A percentile compares a stretch with the other conserved stretches of the same genome.
These are phyloP conservation scores for Myotis lucifugus DNA, from an alignment of 2,113 vertebrate species.

Conservation along the genomic window DNA sequence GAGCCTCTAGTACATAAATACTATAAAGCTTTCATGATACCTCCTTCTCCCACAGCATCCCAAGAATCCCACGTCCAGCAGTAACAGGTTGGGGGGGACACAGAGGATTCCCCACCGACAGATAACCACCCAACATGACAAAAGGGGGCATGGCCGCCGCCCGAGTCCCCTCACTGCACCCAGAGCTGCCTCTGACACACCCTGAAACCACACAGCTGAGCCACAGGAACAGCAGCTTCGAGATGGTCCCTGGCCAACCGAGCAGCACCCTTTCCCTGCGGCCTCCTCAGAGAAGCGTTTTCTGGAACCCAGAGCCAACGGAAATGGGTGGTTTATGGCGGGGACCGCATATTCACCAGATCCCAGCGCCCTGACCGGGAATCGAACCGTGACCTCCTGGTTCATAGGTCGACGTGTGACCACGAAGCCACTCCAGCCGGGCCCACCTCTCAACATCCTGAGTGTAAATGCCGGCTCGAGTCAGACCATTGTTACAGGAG, in stretches of 20 bases:
- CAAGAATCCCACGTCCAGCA: too few species aligned
- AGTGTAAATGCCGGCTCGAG: background rate
- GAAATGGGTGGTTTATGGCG: conserved; percentile 77
- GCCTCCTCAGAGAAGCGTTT: conserved; percentile 44
- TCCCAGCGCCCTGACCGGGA: background rate
- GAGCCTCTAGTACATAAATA: too few species aligned
- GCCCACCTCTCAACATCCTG: background rate
- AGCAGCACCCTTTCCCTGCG: background rate
- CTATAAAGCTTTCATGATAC: too few species aligned
- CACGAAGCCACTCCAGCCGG: too few species aligned
- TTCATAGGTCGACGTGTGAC: too few species aligned
- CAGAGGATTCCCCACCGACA: too few species aligned
- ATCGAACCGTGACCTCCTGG: too few species aligned
- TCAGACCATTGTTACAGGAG: background rate
- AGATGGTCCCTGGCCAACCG: conserved; percentile 36
- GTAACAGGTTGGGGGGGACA: too few species aligned
- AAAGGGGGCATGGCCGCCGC: background rate
- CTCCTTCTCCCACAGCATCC: too few species aligned
- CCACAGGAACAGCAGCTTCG: conserved; percentile 28
- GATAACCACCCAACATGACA: background rate
- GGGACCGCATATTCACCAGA: conserved; percentile 67
- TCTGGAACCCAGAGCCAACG: conserved; percentile 68
- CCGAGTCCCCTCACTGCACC: conserved; percentile 14
- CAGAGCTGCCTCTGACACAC: background rate
- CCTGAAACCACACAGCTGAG: background rate